phyloP scores from a whole-genome alignment of 1,140 invertebrate genomes.

The Camponotus pennsylvanicus region DNA sequence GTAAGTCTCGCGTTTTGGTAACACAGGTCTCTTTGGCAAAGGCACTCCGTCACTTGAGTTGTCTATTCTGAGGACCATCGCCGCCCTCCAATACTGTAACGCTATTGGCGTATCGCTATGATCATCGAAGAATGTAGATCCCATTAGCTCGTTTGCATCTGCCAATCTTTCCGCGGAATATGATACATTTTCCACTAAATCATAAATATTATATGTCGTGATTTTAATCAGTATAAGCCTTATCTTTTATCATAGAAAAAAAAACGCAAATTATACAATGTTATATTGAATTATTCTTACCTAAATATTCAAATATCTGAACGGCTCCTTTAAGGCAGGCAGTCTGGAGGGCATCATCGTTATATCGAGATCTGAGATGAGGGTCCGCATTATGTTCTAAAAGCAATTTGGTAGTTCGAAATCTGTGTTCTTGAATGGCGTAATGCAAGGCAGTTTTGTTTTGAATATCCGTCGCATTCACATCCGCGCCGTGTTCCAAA shows the following conservation, averaged over 20 bases:
- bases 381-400: constrained; percentile 93
- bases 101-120: constrained; percentile 91
- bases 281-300: constrained; percentile 82
- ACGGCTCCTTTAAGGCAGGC: constrained; percentile 95
- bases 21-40: constrained; percentile 87
- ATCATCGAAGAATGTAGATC: constrained; percentile 94
- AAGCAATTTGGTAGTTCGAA: constrained; percentile 94
- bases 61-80: constrained; percentile 87
- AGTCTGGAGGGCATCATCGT: constrained; percentile 96
- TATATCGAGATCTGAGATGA: constrained; percentile 91
- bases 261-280: background rate
- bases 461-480: constrained; percentile 96
- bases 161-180: constrained; percentile 91
- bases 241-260: constrained; percentile 3
- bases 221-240: background rate
- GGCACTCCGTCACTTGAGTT: constrained; percentile 77
- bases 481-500: constrained; percentile 91
- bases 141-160: constrained; percentile 94
- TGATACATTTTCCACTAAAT: constrained; percentile 80
- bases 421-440: constrained; percentile 95
- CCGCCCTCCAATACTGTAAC: constrained; percentile 90
- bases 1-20: constrained; percentile 88
- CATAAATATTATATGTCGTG: constrained; percentile 9
- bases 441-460: constrained; percentile 97
- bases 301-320: constrained; percentile 93